These are phyloP conservation scores for Andrena cerasifolii DNA, from an alignment of 1,140 invertebrate genomes.

Conservation along the genomic window DNA sequence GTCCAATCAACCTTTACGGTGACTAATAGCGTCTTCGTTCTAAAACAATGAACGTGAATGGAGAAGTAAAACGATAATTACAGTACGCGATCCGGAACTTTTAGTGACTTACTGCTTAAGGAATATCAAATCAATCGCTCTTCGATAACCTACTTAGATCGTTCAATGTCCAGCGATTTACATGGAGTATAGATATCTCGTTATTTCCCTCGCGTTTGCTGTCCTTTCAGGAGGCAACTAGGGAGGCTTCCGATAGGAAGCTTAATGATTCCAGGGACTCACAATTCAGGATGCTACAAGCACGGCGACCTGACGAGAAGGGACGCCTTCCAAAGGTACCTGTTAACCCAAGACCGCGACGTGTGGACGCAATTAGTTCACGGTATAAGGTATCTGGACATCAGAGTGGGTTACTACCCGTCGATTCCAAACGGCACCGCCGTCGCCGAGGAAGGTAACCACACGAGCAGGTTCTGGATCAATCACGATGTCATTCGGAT, in stretches of 20 bases:
- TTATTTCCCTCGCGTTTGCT: constrained; percentile 37
- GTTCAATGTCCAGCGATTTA: too few species aligned
- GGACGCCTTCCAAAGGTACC: constrained; percentile 81
- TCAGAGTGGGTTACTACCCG: constrained; percentile 86
- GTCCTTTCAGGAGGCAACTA: constrained; percentile 79
- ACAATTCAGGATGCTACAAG: constrained; percentile 86
- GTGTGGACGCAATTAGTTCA: constrained; percentile 91
- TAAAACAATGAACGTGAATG: too few species aligned
- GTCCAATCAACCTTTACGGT: too few species aligned
- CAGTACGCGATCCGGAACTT: too few species aligned
- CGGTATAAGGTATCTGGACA: constrained; percentile 91
- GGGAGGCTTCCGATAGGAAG: constrained; percentile 83
- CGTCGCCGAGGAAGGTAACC: constrained; percentile 56
- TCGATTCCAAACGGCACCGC: constrained; percentile 67
- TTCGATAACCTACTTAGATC: too few species aligned
- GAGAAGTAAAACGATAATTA: too few species aligned
- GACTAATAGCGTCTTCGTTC: too few species aligned
- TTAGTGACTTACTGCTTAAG: too few species aligned
- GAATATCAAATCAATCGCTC: too few species aligned
- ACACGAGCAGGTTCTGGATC: constrained; percentile 86
- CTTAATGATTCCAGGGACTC: constrained; percentile 87
- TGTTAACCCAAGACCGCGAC: constrained; percentile 88
- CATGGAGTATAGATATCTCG: too few species aligned
- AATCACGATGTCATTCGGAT: constrained; percentile 88
- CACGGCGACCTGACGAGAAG: constrained; percentile 76